Evolutionary conservation across 2,888 invertebrate genomes (phyloP), one percentile per base, ranked within the genome.

Genomic region (Trissolcus brochymenae): DNA sequence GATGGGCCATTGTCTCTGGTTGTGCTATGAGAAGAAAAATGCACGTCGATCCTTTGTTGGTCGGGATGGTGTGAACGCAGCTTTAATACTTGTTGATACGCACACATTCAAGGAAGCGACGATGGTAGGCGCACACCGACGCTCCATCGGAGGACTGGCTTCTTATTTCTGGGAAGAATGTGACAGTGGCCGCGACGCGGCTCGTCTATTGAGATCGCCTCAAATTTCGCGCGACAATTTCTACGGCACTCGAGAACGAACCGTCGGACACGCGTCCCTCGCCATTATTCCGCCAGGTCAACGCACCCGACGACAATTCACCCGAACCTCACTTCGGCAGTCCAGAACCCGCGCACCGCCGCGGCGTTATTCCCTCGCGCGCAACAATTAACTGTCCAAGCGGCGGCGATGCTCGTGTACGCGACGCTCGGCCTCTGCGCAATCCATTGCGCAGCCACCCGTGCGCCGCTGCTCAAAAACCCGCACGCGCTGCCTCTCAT

Each of bases 101-200:
- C 78, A 83, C 83, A 83, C 83, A 83, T 82, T 81, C 81, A 83
- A 80, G 68, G 54, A 61, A 65, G 57, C 62, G 75, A 76, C 62
- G 59, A 76, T 62, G 78, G 71, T 78, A 66, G 65, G 74, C 61
- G 68, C 75, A 76, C 73, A 79, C 75, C 68, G 76, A 80, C 80
- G 77, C 74, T 77, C 78, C 79, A 81, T 81, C 72, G 76, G 76
- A 78, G 78, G 76, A 76, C 78, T 73, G 73, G 78, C 64, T 75
- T 78, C 76, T 80, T 75, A 75, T 76, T 83, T 81, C 81, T 80
- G 66, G 74, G 85, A 85, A 85, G 81, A 78, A 79, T 83, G 83
- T 84, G 84, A 84, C 84, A 84, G 82, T 82, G 80, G 81, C 81
- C 72, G 82, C 76, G 78, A 66, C 59, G 70, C 75, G 75, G 76